Base-by-base conservation (phyloP, 2,888 invertebrate genomes). In the Parnassius apollo region DNA sequence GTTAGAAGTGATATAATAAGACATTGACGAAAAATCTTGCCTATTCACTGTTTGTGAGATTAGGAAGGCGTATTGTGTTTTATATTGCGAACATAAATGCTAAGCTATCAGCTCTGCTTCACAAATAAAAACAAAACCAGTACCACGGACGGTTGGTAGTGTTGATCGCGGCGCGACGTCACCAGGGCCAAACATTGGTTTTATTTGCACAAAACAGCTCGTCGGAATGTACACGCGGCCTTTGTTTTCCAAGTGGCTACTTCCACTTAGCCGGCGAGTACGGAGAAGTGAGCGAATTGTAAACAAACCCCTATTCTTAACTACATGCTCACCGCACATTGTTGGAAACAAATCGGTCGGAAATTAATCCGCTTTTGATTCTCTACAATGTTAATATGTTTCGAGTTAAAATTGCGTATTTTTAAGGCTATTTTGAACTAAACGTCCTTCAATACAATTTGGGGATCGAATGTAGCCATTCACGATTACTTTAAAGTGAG, bases 261-360 rank as follows among this genome's bases (percentile, higher is more conserved):
- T 64, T 64, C 64, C 61, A 66, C 66, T 59, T 61, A 64, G 58
- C 64, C 61, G 49, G 59, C 59, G 61, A 63, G 61, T 68, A 68
- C 66, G 46, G 62, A 59, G 68, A 68, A 68, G 51, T 22, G 59
- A 56, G 66, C 62, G 68, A 71, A 79, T 82, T 81, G 82, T 83
- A 84, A 83, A 82, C 80, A 65, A 63, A 65, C 67, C 62, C 54
- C 61, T 61, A 59, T 66, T 62, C 65, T 63, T 57, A 51, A 65
- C 58, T 57, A 45, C 65, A 18, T 7, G 57, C 57, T 52, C 50
- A 44, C 25, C 13, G 49, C n/a, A 12, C 52, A 52, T n/a, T 22
- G 25, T 44, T 46, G 10, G 42, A 51, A 50, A 42, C n/a, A 42
- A 45, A 42, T 46, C 49, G 18, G 18, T 42, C 22, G 42, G 9